Percentiles rank a stretch among this genome's conserved stretches.
Evolutionary conservation across 2,113 vertebrate genomes (phyloP).

Genomic region (Xerus inauris): DNA sequence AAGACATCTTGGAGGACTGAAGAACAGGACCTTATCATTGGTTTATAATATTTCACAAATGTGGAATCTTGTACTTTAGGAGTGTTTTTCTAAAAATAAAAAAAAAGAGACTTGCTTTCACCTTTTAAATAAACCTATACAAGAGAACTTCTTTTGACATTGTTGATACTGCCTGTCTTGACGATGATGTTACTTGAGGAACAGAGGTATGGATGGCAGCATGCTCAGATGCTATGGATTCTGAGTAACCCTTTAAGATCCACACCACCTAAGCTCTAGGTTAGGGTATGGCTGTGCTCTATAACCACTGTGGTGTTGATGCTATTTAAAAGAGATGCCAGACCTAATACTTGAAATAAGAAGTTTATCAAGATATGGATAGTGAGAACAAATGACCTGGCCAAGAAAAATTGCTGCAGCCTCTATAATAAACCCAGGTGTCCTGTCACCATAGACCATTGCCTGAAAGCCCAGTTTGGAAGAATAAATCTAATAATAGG

Average conservation of each 20-base stretch:
- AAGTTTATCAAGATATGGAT: background rate
- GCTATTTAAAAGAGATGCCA: background rate
- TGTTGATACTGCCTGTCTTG: background rate
- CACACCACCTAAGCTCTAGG: background rate
- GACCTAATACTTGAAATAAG: background rate
- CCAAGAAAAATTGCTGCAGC: constrained; percentile 34
- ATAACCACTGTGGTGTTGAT: background rate
- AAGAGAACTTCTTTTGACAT: background rate
- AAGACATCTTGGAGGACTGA: background rate
- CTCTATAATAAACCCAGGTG: constrained; percentile 5
- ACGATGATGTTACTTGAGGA: background rate
- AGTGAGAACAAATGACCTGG: background rate
- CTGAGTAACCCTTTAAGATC: background rate
- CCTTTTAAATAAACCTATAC: background rate
- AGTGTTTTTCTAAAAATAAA: background rate
- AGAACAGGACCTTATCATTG: background rate
- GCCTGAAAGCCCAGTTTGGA: background rate
- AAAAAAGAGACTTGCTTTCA: background rate
- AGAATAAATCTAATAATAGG: background rate
- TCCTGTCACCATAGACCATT: constrained; percentile 52
- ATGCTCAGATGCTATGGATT: background rate
- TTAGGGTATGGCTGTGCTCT: background rate
- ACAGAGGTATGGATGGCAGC: background rate
- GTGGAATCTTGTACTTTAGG: background rate
- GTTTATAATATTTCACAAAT: background rate